Percentiles rank a stretch among this genome's conserved stretches.
Evolutionary conservation across 2,113 vertebrate genomes (phyloP).

Genomic region (Eclectus roratus): DNA sequence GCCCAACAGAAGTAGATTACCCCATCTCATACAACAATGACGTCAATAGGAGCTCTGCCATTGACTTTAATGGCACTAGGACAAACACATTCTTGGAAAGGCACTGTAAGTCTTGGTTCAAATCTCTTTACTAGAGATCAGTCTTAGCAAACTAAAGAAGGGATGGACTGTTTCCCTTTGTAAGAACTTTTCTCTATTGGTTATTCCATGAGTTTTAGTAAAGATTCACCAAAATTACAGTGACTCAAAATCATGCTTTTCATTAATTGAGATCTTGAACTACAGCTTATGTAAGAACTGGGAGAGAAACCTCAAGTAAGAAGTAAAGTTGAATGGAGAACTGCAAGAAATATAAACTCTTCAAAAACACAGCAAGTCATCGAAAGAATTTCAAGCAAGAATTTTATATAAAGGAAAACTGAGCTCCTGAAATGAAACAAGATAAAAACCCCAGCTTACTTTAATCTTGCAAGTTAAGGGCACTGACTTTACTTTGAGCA

Average conservation of each 20-base stretch:
- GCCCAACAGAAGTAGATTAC: background rate
- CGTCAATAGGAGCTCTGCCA: background rate
- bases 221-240: background rate
- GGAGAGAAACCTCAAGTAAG: background rate
- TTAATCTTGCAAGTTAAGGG: background rate
- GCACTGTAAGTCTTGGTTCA: background rate
- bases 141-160: background rate
- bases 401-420: background rate
- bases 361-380: background rate
- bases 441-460: background rate
- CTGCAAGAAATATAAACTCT: background rate
- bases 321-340: background rate
- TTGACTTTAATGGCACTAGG: background rate
- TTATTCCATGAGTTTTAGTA: background rate
- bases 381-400: background rate
- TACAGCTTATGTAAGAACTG: background rate
- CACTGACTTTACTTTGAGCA: background rate
- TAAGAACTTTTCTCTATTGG: background rate
- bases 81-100: background rate
- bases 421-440: background rate
- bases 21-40: background rate
- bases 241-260: background rate
- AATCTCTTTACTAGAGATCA: background rate
- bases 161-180: background rate
- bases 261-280: background rate